These are phyloP conservation scores for Octopus sinensis DNA, from an alignment of 1,140 invertebrate species.

Conservation along the genomic window DNA sequence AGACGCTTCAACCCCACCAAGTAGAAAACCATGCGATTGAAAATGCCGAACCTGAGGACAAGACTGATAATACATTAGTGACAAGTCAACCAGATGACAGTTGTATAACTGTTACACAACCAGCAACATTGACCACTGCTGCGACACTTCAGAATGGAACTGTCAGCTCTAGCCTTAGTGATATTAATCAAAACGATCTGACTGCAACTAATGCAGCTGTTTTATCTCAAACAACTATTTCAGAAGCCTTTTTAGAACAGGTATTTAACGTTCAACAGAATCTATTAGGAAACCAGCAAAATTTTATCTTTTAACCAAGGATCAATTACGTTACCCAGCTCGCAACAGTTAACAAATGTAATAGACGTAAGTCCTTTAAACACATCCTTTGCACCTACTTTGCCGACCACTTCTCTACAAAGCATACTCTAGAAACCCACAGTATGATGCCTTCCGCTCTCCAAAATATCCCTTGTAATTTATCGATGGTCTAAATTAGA, in stretches of 20 bases:
- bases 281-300: slow-evolving; percentile 45
- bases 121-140: slow-evolving; percentile 25
- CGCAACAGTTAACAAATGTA: too few relatives aligned
- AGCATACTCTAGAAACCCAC: too few relatives aligned
- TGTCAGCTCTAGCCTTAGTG: neutral
- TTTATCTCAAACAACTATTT: neutral
- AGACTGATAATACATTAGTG: slow-evolving; percentile 29
- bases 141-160: slow-evolving; percentile 30
- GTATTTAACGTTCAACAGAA: slow-evolving; percentile 28
- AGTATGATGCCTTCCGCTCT: too few relatives aligned
- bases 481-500: too few relatives aligned
- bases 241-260: neutral
- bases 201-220: neutral
- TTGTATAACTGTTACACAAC: slow-evolving; percentile 19
- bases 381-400: too few relatives aligned
- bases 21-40: slow-evolving; percentile 27
- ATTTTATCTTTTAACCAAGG: slow-evolving; percentile 29
- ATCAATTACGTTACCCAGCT: slow-evolving; percentile 20
- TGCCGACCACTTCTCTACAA: too few relatives aligned
- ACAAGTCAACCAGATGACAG: slow-evolving; percentile 15
- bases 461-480: too few relatives aligned
- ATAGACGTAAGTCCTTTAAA: too few relatives aligned
- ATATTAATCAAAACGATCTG: neutral
- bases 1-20: slow-evolving; percentile 19
- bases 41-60: slow-evolving; percentile 30